A percentile compares a stretch with the other conserved stretches of the same genome.
phyloP scores from a whole-genome alignment of 2,888 invertebrate genomes.

The Eurytoma adleriae region DNA sequence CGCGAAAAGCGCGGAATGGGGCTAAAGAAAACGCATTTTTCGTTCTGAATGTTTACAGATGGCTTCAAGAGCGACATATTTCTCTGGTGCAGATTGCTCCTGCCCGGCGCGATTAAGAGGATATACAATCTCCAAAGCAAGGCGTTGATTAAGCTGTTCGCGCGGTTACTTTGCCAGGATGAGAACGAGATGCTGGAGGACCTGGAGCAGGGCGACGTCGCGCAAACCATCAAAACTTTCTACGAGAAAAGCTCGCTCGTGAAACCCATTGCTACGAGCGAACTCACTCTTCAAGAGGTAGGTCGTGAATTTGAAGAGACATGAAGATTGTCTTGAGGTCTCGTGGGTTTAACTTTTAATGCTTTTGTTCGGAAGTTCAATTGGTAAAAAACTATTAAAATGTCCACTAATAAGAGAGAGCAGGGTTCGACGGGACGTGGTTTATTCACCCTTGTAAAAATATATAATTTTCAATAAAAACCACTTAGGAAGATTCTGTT shows the following conservation, averaged over 20 bases:
- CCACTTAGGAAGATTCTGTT: no score
- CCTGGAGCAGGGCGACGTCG: slow-evolving; percentile 93
- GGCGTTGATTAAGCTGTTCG: slow-evolving; percentile 92
- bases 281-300: slow-evolving; percentile 83
- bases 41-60: slow-evolving; percentile 73
- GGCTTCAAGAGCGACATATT: slow-evolving; percentile 87
- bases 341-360: neutral
- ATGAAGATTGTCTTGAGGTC: neutral
- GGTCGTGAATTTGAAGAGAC: slow-evolving; percentile 21
- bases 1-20: no score
- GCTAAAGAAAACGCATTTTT: no score
- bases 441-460: no score
- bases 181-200: slow-evolving; percentile 90
- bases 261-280: slow-evolving; percentile 82
- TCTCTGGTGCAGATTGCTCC: slow-evolving; percentile 88
- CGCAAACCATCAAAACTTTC: slow-evolving; percentile 88
- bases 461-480: no score
- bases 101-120: slow-evolving; percentile 89
- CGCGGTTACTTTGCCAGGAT: slow-evolving; percentile 85
- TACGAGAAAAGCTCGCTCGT: slow-evolving; percentile 82
- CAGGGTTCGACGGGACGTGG: no score
- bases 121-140: slow-evolving; percentile 96
- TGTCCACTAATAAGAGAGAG: no score
- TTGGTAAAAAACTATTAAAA: no score
- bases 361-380: no score